Evolutionary conservation across 2,888 invertebrate genomes (phyloP).

Genomic region (Eupithecia dodoneata): DNA sequence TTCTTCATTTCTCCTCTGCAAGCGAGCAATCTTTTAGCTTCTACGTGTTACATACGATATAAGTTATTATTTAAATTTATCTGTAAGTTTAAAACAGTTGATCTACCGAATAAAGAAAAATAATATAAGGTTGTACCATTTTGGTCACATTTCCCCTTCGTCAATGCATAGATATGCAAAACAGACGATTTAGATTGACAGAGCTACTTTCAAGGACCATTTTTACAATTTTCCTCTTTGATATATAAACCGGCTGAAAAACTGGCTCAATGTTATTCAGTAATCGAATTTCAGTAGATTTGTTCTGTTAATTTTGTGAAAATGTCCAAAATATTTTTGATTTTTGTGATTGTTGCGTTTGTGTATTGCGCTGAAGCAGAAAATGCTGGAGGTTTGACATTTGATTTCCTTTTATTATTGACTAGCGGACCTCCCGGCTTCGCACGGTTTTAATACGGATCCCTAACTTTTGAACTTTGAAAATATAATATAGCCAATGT

Average conservation of each 20-base stretch:
- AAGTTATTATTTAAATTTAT: no score
- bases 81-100: no score
- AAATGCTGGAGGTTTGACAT: slow-evolving; percentile 4
- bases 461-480: no score
- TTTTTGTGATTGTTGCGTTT: slow-evolving; percentile 19
- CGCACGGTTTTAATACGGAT: no score
- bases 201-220: slow-evolving; percentile 23
- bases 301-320: slow-evolving; percentile 10
- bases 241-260: slow-evolving; percentile 27
- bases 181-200: slow-evolving; percentile 18
- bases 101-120: no score
- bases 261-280: slow-evolving; percentile 20
- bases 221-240: slow-evolving; percentile 8
- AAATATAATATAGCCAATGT: no score
- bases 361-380: slow-evolving; percentile 13
- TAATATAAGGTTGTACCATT: not conserved
- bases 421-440: no score
- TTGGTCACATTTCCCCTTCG: slow-evolving; percentile 22
- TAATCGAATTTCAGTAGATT: slow-evolving; percentile 13
- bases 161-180: slow-evolving; percentile 26
- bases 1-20: no score
- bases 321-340: slow-evolving; percentile 24
- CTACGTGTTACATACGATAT: no score
- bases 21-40: no score
- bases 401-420: not conserved